These are phyloP conservation scores for Papilio machaon DNA, from an alignment of 1,140 invertebrate genomes.

Conservation along the genomic window DNA sequence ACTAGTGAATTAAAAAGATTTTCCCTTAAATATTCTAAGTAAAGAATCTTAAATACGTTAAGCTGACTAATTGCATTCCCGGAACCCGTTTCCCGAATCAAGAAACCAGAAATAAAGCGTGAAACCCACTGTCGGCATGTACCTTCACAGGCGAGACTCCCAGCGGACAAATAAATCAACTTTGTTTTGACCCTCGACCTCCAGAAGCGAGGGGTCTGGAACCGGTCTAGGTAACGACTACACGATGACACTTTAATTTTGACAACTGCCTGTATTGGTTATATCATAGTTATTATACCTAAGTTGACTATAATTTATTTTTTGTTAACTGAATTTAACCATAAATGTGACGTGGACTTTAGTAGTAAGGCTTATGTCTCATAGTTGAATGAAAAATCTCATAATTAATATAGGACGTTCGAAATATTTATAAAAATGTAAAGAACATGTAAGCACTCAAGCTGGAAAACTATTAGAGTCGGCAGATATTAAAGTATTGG, in stretches of 20 bases:
- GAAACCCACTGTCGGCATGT: slow-evolving; percentile 35
- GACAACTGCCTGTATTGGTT: slow-evolving; percentile 42
- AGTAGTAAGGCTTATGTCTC: too few species aligned
- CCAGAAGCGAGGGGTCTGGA: slow-evolving; percentile 40
- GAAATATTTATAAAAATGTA: too few species aligned
- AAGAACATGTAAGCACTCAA: too few species aligned
- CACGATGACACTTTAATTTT: slow-evolving; percentile 53
- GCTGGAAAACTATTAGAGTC: too few species aligned
- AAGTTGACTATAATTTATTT: neutral
- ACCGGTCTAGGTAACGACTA: slow-evolving; percentile 54
- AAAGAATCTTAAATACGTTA: slow-evolving; percentile 12
- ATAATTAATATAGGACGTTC: too few species aligned
- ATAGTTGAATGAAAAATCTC: too few species aligned
- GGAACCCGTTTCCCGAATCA: slow-evolving; percentile 40
- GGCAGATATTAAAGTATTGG: too few species aligned
- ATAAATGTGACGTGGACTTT: neutral
- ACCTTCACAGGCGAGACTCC: slow-evolving; percentile 39
- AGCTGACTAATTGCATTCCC: slow-evolving; percentile 45
- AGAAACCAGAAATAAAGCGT: slow-evolving; percentile 40
- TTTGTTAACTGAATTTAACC: neutral
- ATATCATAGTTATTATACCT: neutral
- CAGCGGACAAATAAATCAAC: slow-evolving; percentile 55
- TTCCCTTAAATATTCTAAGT: neutral
- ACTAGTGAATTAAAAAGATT: neutral
- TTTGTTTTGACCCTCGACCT: slow-evolving; percentile 56